Base-by-base conservation (phyloP, 2,888 invertebrate species). In the Spodoptera picta region DNA sequence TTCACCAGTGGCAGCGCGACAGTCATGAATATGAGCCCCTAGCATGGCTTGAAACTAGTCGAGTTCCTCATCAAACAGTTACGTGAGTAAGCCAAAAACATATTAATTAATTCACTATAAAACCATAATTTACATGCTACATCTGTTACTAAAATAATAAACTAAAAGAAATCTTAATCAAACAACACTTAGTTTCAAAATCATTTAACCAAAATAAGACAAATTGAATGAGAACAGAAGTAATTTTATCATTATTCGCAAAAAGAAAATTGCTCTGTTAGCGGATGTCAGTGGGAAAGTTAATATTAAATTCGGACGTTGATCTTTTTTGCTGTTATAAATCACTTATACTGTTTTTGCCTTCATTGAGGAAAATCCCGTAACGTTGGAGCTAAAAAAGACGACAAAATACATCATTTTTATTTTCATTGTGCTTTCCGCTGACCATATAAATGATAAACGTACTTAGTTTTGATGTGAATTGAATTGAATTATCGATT, bases 251-350 rank as follows among this genome's bases (percentile, higher is more conserved):
- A 50, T 65, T 51, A 69, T 44, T 56, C 43, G 44, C 31, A 49
- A 47, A 71, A 56, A 66, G 44, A 56, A 47, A 57, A 58, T 24
- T 45, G 51, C 4, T 41, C 7, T 6, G 12, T 36, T 36, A 56
- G 43, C 36, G 69, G 54, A 69, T 64, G 36, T 46, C 53, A 62
- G 62, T 49, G 43, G 51, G 47, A 58, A 69, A 57, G 49, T 59
- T 57, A 43, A 69, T 72, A 72, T 74, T 64, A 50, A 64, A 71
- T 74, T 47, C 69, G 64, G 70, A 54, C 56, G 56, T 6, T 12
- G 56, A 54, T 57, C 52, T 74, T 69, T 72, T 72, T 72, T 74
- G 75, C 45, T 24, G 55, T 59, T 43, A 60, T 75, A 74, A 72
- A 74, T 72, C 75, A 71, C 50, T 54, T 54, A 62, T 57, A 64